Conservation (phyloP, 2,113 vertebrate species). For the Helogale parvula region DNA sequence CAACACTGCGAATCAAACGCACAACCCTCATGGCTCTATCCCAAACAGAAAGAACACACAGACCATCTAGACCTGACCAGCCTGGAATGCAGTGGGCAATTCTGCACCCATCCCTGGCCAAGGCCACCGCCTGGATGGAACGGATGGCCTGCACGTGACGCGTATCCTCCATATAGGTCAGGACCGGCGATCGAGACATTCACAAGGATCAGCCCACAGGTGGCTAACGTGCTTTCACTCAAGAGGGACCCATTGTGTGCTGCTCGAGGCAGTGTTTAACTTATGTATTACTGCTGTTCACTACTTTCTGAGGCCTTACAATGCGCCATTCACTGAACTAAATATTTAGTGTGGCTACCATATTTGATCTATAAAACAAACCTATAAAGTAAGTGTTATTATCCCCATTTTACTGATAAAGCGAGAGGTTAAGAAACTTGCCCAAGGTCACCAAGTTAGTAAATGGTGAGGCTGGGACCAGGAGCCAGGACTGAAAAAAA, state of each 20-base stretch:
- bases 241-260: neutral
- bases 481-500: neutral
- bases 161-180: accelerated
- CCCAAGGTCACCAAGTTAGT: neutral
- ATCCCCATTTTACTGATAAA: neutral
- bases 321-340: neutral
- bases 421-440: neutral
- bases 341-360: neutral
- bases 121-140: neutral
- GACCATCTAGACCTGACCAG: neutral
- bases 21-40: neutral
- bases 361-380: neutral
- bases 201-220: neutral
- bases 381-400: neutral
- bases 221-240: neutral
- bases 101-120: neutral
- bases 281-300: neutral
- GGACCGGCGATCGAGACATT: neutral
- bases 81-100: neutral
- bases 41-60: neutral
- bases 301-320: neutral
- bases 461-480: neutral
- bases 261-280: neutral
- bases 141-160: accelerated
- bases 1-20: neutral